phyloP scores from a whole-genome alignment of 2,113 vertebrate species.

The Seriola dumerili region DNA sequence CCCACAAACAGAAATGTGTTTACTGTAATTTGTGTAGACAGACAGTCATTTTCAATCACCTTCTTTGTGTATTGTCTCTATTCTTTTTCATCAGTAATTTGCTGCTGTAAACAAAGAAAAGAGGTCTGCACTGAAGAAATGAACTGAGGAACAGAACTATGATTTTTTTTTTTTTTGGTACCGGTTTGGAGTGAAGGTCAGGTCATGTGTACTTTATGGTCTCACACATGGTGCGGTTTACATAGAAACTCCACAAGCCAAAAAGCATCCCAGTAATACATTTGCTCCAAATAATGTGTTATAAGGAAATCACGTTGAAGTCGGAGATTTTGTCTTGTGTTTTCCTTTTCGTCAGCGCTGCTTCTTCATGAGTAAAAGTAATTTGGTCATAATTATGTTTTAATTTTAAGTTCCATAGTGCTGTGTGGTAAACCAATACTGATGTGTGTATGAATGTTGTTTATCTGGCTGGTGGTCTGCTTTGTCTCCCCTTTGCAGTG shows the following conservation, averaged over 20 bases:
- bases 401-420: conserved; percentile 1
- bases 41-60: not conserved
- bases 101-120: not conserved
- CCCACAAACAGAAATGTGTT: not conserved
- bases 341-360: not conserved
- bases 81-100: not conserved
- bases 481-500: conserved; percentile 15
- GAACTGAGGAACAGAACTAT: not conserved
- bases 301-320: not conserved
- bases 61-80: not conserved
- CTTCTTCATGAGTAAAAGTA: not conserved
- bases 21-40: too few relatives aligned
- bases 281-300: not conserved
- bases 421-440: conserved; percentile 12
- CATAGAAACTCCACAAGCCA: not conserved
- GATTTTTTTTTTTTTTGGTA: not conserved
- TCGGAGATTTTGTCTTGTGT: not conserved
- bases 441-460: not conserved
- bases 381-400: not conserved
- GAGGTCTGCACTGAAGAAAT: not conserved
- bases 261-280: not conserved
- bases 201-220: not conserved
- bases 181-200: not conserved
- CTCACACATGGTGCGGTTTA: not conserved
- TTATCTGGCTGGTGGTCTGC: conserved; percentile 1